Percentiles rank a stretch among this genome's conserved stretches.
Conservation (phyloP, 2,888 invertebrate genomes). For the Athetis lepigone region DNA sequence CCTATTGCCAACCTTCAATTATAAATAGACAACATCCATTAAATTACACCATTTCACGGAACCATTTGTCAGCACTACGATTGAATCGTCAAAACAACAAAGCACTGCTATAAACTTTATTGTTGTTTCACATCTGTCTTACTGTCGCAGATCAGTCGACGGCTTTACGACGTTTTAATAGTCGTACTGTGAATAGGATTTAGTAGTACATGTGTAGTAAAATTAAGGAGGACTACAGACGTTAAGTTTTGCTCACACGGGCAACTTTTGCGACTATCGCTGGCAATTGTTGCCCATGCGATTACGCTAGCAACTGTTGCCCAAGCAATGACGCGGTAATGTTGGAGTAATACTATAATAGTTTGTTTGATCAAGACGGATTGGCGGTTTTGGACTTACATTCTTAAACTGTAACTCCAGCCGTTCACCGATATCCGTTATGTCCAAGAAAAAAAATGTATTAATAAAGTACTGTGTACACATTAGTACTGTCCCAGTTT, state of each 20-base stretch:
- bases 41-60: too few species aligned
- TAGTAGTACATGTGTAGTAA: slow-evolving; percentile 39
- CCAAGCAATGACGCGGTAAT: background rate
- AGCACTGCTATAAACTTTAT: slow-evolving; percentile 51
- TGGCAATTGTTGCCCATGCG: background rate
- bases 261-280: background rate
- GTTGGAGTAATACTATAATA: too few species aligned
- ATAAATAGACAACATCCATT: slow-evolving; percentile 10
- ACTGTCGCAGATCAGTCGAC: slow-evolving; percentile 45
- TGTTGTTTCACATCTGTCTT: slow-evolving; percentile 54
- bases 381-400: too few species aligned
- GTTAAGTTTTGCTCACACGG: background rate
- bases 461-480: too few species aligned
- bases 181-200: slow-evolving; percentile 46
- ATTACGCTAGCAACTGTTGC: background rate
- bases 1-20: slow-evolving; percentile 2
- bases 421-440: too few species aligned
- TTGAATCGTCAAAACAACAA: slow-evolving; percentile 32
- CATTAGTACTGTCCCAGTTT: too few species aligned
- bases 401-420: too few species aligned
- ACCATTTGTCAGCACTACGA: slow-evolving; percentile 22
- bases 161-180: slow-evolving; percentile 51
- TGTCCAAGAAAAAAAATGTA: too few species aligned
- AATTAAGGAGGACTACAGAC: slow-evolving; percentile 21
- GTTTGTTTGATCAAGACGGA: too few species aligned